phyloP scores from a whole-genome alignment of 2,888 invertebrate genomes.

The Parnassius mnemosyne region DNA sequence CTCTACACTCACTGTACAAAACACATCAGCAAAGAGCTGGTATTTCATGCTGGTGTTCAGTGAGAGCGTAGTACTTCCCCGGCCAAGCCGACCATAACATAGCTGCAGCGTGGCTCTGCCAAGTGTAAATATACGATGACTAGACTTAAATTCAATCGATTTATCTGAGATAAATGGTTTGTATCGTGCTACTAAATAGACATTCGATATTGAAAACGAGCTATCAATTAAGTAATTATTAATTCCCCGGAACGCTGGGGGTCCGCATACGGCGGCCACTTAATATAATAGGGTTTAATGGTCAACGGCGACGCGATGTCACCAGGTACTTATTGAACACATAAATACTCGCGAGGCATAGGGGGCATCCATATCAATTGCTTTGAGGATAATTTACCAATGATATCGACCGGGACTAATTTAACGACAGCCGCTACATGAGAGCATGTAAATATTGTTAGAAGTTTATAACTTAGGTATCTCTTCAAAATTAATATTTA shows the following conservation, averaged over 20 bases:
- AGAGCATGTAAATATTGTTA: background rate
- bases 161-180: too few species aligned
- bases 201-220: background rate
- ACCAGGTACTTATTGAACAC: slow-evolving; percentile 10
- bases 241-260: background rate
- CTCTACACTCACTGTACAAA: too few species aligned
- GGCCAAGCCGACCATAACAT: too few species aligned
- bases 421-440: background rate
- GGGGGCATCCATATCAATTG: slow-evolving; percentile 27
- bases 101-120: too few species aligned
- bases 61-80: too few species aligned
- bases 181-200: background rate
- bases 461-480: too few species aligned
- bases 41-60: too few species aligned
- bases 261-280: slow-evolving; percentile 7
- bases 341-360: slow-evolving; percentile 1
- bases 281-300: slow-evolving; percentile 25
- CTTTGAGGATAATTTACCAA: slow-evolving; percentile 7
- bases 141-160: too few species aligned
- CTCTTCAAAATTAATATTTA: too few species aligned
- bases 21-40: too few species aligned
- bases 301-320: slow-evolving; percentile 5
- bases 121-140: too few species aligned
- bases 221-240: background rate
- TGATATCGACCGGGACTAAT: slow-evolving; percentile 1